phyloP scores from a whole-genome alignment of 1,140 invertebrate species.

The Drosophila ogumai region DNA sequence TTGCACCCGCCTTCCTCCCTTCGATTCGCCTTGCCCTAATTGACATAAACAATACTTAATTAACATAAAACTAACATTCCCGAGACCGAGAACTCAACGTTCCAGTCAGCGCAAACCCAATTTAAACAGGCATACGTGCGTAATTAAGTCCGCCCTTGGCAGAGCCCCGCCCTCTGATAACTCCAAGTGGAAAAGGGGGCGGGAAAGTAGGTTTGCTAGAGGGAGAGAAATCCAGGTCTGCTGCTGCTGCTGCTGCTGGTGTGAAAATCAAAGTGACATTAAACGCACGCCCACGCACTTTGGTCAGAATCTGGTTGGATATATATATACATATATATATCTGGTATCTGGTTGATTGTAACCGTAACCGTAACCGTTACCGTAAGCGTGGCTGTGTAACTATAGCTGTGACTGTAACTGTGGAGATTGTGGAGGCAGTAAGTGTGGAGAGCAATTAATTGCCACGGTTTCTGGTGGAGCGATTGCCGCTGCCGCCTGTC shows the following conservation, averaged over 20 bases:
- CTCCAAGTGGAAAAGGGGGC: constrained; percentile 7
- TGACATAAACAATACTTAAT: constrained; percentile 79
- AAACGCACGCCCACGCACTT: constrained; percentile 54
- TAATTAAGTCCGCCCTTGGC: constrained; percentile 62
- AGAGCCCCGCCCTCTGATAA: constrained; percentile 6
- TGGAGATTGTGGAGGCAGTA: neutral
- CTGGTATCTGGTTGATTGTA: constrained; percentile 16
- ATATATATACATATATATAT: neutral
- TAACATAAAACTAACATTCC: constrained; percentile 82
- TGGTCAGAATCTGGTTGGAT: constrained; percentile 47
- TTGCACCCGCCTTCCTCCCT: constrained; percentile 13
- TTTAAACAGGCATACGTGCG: constrained; percentile 78
- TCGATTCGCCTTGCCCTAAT: constrained; percentile 44
- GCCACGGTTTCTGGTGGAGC: constrained; percentile 12
- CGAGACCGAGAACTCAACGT: neutral
- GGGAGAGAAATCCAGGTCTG: neutral
- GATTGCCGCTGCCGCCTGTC: constrained; percentile 4
- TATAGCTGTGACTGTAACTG: constrained; percentile 1
- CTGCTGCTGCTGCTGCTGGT: constrained; percentile 9
- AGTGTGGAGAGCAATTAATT: constrained; percentile 38
- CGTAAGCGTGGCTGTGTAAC: neutral
- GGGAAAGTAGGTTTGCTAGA: neutral
- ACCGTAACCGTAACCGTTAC: neutral
- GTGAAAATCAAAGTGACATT: constrained; percentile 62
- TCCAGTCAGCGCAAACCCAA: constrained; percentile 48